Conservation (phyloP, 2,113 vertebrate species). For the Vombatus ursinus region DNA sequence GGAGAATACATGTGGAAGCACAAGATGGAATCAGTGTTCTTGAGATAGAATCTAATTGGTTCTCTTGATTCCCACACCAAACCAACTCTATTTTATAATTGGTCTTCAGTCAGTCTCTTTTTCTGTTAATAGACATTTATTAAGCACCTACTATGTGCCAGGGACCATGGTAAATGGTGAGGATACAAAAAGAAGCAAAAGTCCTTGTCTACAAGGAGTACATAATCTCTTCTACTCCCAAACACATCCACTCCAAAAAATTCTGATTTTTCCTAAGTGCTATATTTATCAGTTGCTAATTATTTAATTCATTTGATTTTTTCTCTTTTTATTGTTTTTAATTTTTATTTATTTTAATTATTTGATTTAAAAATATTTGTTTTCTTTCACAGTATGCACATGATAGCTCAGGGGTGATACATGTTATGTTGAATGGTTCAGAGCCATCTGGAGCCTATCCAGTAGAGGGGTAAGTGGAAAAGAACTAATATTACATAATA, state of each 20-base stretch:
- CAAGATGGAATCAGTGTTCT: not conserved
- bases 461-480: conserved; percentile 79
- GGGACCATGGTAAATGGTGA: not conserved
- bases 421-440: conserved; percentile 86
- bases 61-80: not conserved
- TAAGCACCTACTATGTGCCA: not conserved
- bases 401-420: conserved; percentile 83
- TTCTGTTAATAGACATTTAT: not conserved
- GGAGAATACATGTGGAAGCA: not conserved
- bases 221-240: not conserved
- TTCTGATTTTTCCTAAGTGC: not conserved
- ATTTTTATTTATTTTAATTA: too few relatives aligned
- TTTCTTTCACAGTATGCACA: conserved; percentile 82
- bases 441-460: conserved; percentile 82
- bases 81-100: not conserved
- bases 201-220: not conserved
- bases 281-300: not conserved
- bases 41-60: not conserved
- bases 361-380: not conserved
- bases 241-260: not conserved
- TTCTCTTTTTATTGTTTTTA: too few relatives aligned
- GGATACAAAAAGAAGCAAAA: not conserved
- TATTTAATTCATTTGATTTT: not conserved
- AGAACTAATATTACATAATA: not conserved
- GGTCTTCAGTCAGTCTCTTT: not conserved